Conservation (phyloP, 2,797 vertebrate genomes). For the Pipistrellus pipistrellus region DNA sequence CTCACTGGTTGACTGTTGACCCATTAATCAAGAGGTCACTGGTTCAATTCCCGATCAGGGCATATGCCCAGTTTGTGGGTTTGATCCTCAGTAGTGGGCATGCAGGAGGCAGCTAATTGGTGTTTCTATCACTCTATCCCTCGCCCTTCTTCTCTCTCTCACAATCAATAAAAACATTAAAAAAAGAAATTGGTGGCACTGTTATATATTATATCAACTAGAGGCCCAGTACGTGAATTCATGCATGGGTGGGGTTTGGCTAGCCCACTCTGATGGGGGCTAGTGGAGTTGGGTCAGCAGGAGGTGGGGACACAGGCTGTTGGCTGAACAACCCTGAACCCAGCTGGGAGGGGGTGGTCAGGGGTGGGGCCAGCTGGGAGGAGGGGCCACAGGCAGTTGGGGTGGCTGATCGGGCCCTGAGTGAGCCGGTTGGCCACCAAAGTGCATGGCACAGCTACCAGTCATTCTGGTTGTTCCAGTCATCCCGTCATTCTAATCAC, state of each 20-base stretch:
- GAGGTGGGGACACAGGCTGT: no score
- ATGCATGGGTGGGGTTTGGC: no score
- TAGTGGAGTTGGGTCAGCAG: rapidly evolving
- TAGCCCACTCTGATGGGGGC: no score
- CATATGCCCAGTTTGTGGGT: background rate
- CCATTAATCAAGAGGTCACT: background rate
- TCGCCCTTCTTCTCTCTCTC: background rate
- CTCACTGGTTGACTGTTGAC: background rate
- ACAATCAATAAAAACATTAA: background rate
- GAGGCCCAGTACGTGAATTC: no score
- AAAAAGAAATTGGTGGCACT: background rate
- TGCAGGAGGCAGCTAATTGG: background rate
- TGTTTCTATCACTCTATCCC: background rate
- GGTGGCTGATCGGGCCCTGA: no score
- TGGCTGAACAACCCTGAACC: no score
- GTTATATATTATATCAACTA: no score
- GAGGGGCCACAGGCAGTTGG: no score
- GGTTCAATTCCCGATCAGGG: rapidly evolving
- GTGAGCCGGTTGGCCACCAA: no score
- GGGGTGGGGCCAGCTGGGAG: no score
- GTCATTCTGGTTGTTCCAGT: no score
- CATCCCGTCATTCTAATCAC: rapidly evolving
- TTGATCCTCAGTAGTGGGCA: background rate
- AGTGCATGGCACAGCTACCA: no score
- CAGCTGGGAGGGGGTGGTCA: rapidly evolving